phyloP scores from a whole-genome alignment of 2,797 vertebrate species.

The Silurus lanzhouensis region DNA sequence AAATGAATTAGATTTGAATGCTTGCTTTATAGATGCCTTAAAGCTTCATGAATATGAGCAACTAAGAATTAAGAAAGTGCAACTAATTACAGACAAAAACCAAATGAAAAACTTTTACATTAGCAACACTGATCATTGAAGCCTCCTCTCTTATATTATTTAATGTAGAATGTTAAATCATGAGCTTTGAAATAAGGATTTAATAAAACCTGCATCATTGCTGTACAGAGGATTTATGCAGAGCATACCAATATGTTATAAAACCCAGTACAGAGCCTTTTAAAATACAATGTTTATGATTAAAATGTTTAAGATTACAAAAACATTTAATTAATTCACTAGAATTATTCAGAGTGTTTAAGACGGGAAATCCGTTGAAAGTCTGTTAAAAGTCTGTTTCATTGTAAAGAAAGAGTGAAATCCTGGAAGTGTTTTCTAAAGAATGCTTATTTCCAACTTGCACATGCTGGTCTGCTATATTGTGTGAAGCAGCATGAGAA shows the following conservation, averaged over 20 bases:
- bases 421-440: conserved; percentile 25
- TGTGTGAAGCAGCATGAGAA: conserved; percentile 43
- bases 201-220: not conserved
- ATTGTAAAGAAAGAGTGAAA: conserved; percentile 22
- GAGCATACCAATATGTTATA: not conserved
- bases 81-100: not conserved
- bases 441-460: conserved; percentile 25
- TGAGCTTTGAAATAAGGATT: not conserved
- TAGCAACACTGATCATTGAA: not conserved
- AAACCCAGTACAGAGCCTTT: not conserved
- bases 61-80: not conserved
- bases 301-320: not conserved
- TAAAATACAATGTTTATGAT: not conserved
- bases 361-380: not conserved
- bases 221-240: not conserved
- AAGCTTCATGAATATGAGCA: not conserved
- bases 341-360: not conserved
- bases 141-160: not conserved
- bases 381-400: not conserved
- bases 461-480: conserved; percentile 26
- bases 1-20: not conserved
- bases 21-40: not conserved
- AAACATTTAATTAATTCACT: not conserved
- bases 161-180: not conserved
- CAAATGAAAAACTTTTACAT: not conserved